Conservation (phyloP, 2,888 invertebrate species). For the Plusia festucae region DNA sequence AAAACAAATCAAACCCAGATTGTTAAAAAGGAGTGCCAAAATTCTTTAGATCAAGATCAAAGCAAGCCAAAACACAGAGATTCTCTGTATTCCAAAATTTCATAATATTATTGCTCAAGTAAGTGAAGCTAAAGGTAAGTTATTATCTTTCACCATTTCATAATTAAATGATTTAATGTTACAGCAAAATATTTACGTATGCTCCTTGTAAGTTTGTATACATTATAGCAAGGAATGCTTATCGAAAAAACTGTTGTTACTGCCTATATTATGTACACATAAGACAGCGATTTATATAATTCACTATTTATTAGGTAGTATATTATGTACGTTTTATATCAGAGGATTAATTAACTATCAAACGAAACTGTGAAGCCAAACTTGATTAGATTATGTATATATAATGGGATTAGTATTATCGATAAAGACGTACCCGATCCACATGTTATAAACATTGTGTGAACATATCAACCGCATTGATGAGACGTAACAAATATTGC, state of each 20-base stretch:
- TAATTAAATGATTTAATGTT: background rate
- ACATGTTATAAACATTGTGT: background rate
- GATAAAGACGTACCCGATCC: background rate
- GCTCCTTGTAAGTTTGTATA: background rate
- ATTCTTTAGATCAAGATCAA: background rate
- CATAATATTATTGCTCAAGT: no score
- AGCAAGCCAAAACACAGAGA: background rate
- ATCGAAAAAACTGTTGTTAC: background rate
- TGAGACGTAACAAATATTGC: conserved; percentile 2
- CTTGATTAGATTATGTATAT: background rate
- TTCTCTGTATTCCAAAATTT: background rate
- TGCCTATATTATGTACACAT: no score
- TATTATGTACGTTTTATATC: background rate
- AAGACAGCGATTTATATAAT: background rate
- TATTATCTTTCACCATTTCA: background rate
- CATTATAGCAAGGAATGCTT: background rate
- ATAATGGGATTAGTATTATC: background rate
- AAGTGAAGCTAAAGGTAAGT: background rate
- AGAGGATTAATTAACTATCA: background rate
- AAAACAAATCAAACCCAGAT: conserved; percentile 4
- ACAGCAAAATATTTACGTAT: background rate
- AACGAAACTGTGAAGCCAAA: background rate
- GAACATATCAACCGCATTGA: background rate
- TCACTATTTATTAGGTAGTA: background rate
- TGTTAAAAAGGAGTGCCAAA: background rate